A percentile compares a stretch with the other conserved stretches of the same genome.
Conservation (phyloP, 2,888 invertebrate species). For the Aquatica leii region DNA sequence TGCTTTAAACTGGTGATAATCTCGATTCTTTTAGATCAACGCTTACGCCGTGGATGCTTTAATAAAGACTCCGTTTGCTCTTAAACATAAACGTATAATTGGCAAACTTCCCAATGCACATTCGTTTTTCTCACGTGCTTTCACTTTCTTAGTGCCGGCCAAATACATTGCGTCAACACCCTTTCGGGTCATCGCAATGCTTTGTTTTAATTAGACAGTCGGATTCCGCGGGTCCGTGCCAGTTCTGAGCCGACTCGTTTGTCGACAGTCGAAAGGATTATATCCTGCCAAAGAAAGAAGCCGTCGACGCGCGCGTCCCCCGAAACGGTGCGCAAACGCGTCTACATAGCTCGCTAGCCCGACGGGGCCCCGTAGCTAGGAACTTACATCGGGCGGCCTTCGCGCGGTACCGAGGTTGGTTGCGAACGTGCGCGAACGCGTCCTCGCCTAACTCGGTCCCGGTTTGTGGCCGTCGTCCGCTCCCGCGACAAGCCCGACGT, state of each 20-base stretch:
- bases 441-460: constrained; percentile 43
- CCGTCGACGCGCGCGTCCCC: background rate
- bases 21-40: no score
- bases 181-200: constrained; percentile 72
- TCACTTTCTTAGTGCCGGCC: no score
- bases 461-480: constrained; percentile 52
- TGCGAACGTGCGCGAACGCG: constrained; percentile 27
- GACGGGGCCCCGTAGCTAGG: constrained; percentile 42
- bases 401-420: constrained; percentile 59
- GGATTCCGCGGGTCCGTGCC: constrained; percentile 63
- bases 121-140: no score
- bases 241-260: constrained; percentile 64
- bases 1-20: no score
- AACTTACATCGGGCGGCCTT: constrained; percentile 57
- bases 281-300: constrained; percentile 57
- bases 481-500: constrained; percentile 66
- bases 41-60: no score
- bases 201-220: constrained; percentile 74
- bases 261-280: constrained; percentile 57
- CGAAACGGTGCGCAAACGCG: constrained; percentile 63
- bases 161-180: constrained; percentile 48
- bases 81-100: no score
- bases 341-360: constrained; percentile 57
- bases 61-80: no score
- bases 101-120: no score